Evolutionary conservation across 1,140 invertebrate genomes (phyloP).

Genomic region (Drosophila nikananu): DNA sequence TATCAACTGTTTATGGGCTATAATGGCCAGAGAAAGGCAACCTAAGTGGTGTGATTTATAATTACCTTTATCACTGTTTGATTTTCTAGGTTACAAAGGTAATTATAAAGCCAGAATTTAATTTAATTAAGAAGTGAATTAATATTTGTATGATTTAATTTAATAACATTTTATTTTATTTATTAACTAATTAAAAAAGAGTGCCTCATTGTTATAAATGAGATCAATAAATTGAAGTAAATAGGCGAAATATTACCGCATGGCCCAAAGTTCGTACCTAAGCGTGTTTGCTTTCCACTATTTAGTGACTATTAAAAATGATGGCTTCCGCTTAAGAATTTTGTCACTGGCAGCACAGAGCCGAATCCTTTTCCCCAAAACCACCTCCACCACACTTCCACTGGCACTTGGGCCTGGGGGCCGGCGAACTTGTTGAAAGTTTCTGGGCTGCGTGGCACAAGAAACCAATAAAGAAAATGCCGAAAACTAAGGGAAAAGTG

Average conservation of each 20-base stretch:
- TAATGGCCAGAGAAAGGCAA: background rate
- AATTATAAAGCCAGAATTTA: background rate
- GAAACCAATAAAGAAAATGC: conserved; percentile 75
- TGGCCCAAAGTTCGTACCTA: background rate
- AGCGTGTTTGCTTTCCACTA: conserved; percentile 15
- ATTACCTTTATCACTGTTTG: background rate
- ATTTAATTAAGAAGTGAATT: background rate
- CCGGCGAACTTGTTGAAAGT: conserved; percentile 55
- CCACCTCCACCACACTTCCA: background rate
- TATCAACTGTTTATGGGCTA: conserved; percentile 6
- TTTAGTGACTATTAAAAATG: conserved; percentile 52
- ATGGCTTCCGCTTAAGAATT: conserved; percentile 26
- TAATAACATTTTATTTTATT: background rate
- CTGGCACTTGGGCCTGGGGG: background rate
- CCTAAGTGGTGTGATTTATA: background rate
- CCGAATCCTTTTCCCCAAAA: conserved; percentile 16
- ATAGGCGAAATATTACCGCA: background rate
- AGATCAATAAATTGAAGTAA: background rate
- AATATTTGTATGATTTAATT: background rate
- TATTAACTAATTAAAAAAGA: background rate
- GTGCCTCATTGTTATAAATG: background rate
- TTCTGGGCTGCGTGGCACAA: conserved; percentile 53
- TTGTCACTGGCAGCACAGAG: conserved; percentile 34
- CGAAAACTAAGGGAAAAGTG: conserved; percentile 65
- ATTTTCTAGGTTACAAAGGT: background rate